Base-by-base conservation (phyloP, 2,113 vertebrate genomes). In the Mastomys coucha region DNA sequence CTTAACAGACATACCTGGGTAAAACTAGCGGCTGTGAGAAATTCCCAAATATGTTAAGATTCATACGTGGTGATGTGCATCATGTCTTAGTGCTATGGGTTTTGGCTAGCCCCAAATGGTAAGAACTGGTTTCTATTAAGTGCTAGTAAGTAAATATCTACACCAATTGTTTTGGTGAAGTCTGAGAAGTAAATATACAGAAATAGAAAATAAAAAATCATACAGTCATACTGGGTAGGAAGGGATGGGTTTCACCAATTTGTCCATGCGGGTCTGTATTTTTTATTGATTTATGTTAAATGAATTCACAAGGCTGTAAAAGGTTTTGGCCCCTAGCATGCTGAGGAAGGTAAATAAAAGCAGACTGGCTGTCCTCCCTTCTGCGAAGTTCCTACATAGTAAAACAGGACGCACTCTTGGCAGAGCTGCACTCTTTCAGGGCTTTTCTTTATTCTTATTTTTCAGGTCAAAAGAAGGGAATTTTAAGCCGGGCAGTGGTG, bases 261-360 rank as follows among this genome's bases (percentile, higher is more conserved):
- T 42, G 22, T 91, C 36, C 24, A 73, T 93, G 1, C 91, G 80
- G 31, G 87, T 36, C 39, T 97, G 4, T 42, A 85, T 94, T 69
- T 86, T 26, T 87, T 92, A 11, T 92, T 45, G 39, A 60, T 86
- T 81, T 73, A n/a, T 85, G 58, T 72, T 76, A 91, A 96, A 65
- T 80, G 45, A 22, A 39, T 84, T 24, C 85, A 63, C 31, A 93
- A 95, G 63, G 91, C 36, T 53, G 7, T 10, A 82, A 77, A 97
- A 75, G 1, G 7, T 93, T 96, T 96, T 88, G 31, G 13, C 14
- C 22, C 33, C 67, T 20, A 16, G 16, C 89, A 75, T 90, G 53
- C 39, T 93, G 65, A 89, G 24, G 60, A 88, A 75, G 19, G 24
- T 42, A 88, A 96, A 96, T 94, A n/a, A 94, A 91, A 96, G 28